These are phyloP conservation scores for Cataglyphis altisquamis DNA, from an alignment of 2,888 invertebrate genomes.

Conservation along the genomic window DNA sequence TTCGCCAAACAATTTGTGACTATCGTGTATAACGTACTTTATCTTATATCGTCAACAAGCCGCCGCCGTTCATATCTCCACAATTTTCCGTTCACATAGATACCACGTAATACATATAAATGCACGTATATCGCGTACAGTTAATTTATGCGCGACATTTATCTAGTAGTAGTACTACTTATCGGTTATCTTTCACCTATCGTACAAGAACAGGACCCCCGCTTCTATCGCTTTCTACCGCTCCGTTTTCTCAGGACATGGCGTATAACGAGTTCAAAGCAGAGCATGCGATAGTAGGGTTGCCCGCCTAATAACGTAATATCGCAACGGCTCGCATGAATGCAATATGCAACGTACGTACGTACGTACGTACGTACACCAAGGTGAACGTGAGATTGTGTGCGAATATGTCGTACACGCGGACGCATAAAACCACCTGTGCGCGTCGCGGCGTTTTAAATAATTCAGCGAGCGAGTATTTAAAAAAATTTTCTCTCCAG, in stretches of 20 bases:
- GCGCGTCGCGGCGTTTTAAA: conserved; percentile 59
- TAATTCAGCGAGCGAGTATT: conserved; percentile 55
- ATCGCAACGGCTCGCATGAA: conserved; percentile 77
- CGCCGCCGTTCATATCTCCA: conserved; percentile 22
- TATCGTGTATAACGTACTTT: conserved; percentile 10
- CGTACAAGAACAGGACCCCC: conserved; percentile 53
- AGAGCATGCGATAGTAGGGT: conserved; percentile 63
- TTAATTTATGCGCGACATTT: conserved; percentile 51
- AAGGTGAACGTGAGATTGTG: conserved; percentile 13
- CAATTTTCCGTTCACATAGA: conserved; percentile 23
- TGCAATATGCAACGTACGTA: conserved; percentile 68
- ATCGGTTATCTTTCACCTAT: conserved; percentile 71
- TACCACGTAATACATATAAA: neutral
- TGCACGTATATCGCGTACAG: conserved; percentile 19
- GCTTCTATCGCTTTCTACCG: conserved; percentile 1
- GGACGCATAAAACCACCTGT: conserved; percentile 69
- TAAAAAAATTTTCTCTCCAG: conserved; percentile 46
- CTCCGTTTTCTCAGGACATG: conserved; percentile 47
- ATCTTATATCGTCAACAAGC: conserved; percentile 48
- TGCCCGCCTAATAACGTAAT: conserved; percentile 74
- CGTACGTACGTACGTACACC: neutral
- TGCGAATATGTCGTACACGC: conserved; percentile 49
- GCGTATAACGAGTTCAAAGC: conserved; percentile 71
- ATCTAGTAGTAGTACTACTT: conserved; percentile 59
- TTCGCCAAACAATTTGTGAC: conserved; percentile 43